phyloP scores from a whole-genome alignment of 2,888 invertebrate species.

The Mesochorus sp. region DNA sequence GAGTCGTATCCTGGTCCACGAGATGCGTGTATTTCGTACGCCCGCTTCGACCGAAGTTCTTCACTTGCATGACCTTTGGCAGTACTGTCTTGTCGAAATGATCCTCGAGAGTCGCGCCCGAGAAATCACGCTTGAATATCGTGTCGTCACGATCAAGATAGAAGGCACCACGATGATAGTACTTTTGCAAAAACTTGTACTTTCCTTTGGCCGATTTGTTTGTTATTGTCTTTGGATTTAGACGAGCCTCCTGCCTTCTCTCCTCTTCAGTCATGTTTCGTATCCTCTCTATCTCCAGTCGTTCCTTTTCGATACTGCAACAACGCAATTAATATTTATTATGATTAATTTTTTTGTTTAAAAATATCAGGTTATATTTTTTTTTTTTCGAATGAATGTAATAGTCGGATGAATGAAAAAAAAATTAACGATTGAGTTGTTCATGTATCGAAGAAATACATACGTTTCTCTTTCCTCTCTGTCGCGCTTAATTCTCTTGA shows the following conservation, averaged over 20 bases:
- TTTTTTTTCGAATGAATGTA: no score
- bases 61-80: constrained; percentile 99
- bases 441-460: constrained; percentile 78
- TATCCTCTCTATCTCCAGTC: constrained; percentile 93
- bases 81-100: constrained; percentile 99
- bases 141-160: constrained; percentile 97
- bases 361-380: no score
- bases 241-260: constrained; percentile 91
- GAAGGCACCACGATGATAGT: constrained; percentile 99
- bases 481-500: constrained; percentile 97
- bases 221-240: constrained; percentile 95
- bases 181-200: constrained; percentile 99
- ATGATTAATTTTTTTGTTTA: no score
- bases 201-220: constrained; percentile 98
- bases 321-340: no score
- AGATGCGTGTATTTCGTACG: constrained; percentile 99
- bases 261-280: constrained; percentile 98
- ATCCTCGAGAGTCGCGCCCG: constrained; percentile 98
- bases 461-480: constrained; percentile 97
- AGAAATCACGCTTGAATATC: constrained; percentile 95
- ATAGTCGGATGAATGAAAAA: constrained; percentile 7
- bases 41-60: constrained; percentile 99
- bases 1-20: constrained; percentile 99
- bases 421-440: neutral
- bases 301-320: constrained; percentile 92